phyloP scores from a whole-genome alignment of 2,888 invertebrate genomes.

The Mythimna lalbum region DNA sequence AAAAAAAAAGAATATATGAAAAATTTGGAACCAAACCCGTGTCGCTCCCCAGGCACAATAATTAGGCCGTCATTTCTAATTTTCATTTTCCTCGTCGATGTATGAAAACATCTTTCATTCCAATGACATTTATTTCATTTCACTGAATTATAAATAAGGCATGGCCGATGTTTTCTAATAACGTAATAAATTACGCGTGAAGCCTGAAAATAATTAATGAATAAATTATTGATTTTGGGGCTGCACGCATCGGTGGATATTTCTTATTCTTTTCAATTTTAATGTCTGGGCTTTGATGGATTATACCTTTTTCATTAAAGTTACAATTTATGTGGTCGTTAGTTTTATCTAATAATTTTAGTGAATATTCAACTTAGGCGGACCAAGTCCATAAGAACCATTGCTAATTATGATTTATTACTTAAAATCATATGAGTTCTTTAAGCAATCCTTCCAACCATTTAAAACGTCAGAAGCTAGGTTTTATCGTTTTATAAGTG shows the following conservation, averaged over 20 bases:
- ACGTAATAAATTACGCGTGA: constrained; percentile 31
- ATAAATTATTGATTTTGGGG: constrained; percentile 36
- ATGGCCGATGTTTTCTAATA: constrained; percentile 39
- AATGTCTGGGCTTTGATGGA: constrained; percentile 20
- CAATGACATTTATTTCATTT: constrained; percentile 44
- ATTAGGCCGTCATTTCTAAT: constrained; percentile 41
- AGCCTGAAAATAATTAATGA: constrained; percentile 47
- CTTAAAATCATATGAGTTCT: not conserved
- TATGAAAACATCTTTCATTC: constrained; percentile 45
- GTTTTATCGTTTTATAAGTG: no score
- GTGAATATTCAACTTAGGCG: constrained; percentile 9
- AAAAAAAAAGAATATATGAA: not conserved
- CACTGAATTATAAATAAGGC: constrained; percentile 56
- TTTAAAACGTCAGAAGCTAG: no score
- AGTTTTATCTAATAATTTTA: constrained; percentile 7
- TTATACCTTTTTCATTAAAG: constrained; percentile 14
- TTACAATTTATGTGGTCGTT: constrained; percentile 15
- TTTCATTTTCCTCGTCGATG: constrained; percentile 28
- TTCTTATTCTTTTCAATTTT: constrained; percentile 24
- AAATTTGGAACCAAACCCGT: constrained; percentile 10
- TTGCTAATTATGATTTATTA: not conserved
- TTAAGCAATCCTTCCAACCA: no score
- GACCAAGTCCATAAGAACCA: not conserved
- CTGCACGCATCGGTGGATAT: constrained; percentile 12
- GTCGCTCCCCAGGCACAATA: constrained; percentile 25